A percentile compares a stretch with the other conserved stretches of the same genome.
Conservation (phyloP, 2,888 invertebrate genomes). For the Ophioninae sp. region DNA sequence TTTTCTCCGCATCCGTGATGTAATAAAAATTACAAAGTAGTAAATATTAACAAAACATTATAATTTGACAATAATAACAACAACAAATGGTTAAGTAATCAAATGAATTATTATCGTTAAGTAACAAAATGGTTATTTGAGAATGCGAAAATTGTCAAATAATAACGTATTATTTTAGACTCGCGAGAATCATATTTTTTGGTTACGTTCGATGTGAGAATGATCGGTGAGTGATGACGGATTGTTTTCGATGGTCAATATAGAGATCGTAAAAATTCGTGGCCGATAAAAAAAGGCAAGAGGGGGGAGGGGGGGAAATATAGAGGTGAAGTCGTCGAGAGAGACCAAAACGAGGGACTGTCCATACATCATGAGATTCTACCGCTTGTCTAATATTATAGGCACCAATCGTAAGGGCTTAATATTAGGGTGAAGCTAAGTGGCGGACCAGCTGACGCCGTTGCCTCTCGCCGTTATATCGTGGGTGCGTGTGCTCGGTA, state of each 20-base stretch:
- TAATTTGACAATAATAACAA: too few species aligned
- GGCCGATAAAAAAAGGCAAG: constrained; percentile 27
- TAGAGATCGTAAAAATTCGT: constrained; percentile 55
- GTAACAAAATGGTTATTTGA: background rate
- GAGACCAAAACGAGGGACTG: constrained; percentile 40
- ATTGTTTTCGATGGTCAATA: constrained; percentile 57
- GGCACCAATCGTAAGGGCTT: constrained; percentile 80
- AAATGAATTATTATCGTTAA: too few species aligned
- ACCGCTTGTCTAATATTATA: constrained; percentile 80
- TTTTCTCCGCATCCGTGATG: background rate
- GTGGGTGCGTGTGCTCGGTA: constrained; percentile 20
- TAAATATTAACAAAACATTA: too few species aligned
- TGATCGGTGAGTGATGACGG: constrained; percentile 38
- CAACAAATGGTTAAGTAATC: too few species aligned
- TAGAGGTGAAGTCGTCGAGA: constrained; percentile 30
- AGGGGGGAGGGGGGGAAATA: constrained; percentile 40
- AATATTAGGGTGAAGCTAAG: constrained; percentile 82
- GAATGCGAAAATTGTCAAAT: background rate
- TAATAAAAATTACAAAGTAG: too few species aligned
- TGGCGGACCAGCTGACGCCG: constrained; percentile 84
- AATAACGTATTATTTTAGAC: background rate
- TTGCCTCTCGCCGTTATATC: constrained; percentile 54
- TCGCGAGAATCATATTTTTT: background rate
- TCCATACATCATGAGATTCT: constrained; percentile 79
- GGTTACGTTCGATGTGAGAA: constrained; percentile 37